Conservation (phyloP, 2,113 vertebrate genomes). For the Opisthocomus hoazin region DNA sequence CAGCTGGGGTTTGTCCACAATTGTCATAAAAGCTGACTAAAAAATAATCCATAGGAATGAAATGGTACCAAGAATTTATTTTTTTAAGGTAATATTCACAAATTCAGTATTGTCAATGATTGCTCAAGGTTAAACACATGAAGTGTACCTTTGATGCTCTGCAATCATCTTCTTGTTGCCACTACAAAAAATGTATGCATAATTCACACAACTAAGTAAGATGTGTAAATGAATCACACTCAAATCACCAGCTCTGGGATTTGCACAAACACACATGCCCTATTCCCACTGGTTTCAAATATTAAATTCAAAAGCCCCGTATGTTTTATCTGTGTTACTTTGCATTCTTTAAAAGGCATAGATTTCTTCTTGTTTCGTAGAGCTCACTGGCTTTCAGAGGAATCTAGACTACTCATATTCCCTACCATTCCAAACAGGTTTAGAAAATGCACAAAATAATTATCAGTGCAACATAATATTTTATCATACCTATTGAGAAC, state of each 20-base stretch:
- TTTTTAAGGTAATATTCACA: background rate
- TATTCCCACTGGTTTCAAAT: background rate
- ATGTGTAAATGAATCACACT: background rate
- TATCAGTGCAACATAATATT: background rate
- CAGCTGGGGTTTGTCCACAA: fast-evolving
- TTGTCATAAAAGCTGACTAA: background rate
- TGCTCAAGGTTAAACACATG: background rate
- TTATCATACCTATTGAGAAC: background rate
- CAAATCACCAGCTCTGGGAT: background rate
- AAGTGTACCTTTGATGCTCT: background rate
- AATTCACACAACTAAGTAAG: background rate
- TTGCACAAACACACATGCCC: background rate
- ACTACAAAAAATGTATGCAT: background rate
- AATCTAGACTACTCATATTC: background rate
- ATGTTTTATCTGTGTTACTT: background rate
- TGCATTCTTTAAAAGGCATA: background rate
- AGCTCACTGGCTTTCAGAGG: background rate
- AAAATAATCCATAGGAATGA: background rate
- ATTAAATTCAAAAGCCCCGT: background rate
- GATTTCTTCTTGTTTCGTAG: background rate
- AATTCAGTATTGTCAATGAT: background rate
- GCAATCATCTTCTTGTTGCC: background rate
- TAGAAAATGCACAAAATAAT: background rate
- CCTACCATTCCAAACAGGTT: background rate
- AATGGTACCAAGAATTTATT: background rate